Evolutionary conservation across 37 sponge, comb jelly and placozoan genomes (phyloP).

Genomic region (Diacarnus erythraeanus): DNA sequence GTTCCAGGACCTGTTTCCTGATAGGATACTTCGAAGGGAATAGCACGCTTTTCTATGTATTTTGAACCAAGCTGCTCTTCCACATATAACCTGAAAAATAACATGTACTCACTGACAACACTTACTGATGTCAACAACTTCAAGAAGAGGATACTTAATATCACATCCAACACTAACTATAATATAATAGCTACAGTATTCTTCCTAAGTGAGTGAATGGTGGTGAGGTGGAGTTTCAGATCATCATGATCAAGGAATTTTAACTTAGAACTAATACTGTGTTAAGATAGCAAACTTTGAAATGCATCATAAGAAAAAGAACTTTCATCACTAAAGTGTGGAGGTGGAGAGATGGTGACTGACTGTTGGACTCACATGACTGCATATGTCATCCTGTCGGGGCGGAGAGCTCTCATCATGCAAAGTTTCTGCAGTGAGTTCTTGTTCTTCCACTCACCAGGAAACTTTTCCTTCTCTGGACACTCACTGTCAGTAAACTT

Average conservation of each 20-base stretch:
- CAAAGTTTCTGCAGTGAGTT: conserved; percentile 95
- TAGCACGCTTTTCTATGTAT: conserved; percentile 82
- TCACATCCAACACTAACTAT: neutral
- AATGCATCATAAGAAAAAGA: too few relatives aligned
- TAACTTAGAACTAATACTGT: too few relatives aligned
- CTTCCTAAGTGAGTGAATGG: neutral
- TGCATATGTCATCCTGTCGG: conserved; percentile 98
- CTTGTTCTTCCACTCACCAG: conserved; percentile 99
- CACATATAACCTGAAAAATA: conserved; percentile 75
- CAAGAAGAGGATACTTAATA: neutral
- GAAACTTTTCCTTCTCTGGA: conserved; percentile 99
- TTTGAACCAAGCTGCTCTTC: conserved; percentile 94
- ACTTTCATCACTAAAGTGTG: too few relatives aligned
- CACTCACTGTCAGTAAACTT: conserved; percentile 98
- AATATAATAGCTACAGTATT: neutral
- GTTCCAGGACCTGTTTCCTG: conserved; percentile 95
- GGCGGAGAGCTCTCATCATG: conserved; percentile 97
- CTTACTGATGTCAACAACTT: too few relatives aligned
- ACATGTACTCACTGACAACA: neutral
- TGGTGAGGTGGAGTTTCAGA: too few relatives aligned
- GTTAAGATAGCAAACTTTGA: too few relatives aligned
- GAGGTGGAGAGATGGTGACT: too few relatives aligned
- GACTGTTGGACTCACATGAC: conserved; percentile 76
- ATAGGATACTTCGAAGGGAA: conserved; percentile 92
- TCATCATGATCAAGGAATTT: too few relatives aligned